Evolutionary conservation across 2,888 invertebrate species (phyloP), one percentile per base, ranked within the genome.

Genomic region (Hirtodrosophila duncani): DNA sequence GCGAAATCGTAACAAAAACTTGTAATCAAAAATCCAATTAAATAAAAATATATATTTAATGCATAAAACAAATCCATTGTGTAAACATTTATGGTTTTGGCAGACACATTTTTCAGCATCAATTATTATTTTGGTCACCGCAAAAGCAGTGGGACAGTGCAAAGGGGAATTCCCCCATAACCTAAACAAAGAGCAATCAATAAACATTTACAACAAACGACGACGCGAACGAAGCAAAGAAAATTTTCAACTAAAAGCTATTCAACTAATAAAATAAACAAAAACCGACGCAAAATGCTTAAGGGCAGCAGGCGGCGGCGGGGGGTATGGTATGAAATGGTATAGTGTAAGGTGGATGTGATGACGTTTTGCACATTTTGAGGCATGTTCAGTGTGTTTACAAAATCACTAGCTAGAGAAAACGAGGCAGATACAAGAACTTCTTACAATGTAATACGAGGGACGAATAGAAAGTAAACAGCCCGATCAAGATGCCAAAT

Each of bases 241-340:
- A 36, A 53, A 52, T 39, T 46, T 59, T 52, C 60, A 60, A 58
- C 77, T 63, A 58, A 70, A 55, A 70, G 67, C 63, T 63, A 70
- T 53, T 62, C 68, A 71, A 58, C 55, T 71, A 67, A 63, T 70
- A 71, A 77, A 71, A 67, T 71, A 70, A 77, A 77, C 67, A 70
- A 70, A 71, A 66, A 13, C 21, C 23, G 9, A 38, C 11, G 27
- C 38, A 17, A 17, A 9, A 34, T 11, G n/a, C n/a, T n/a, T n/a
- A 13, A 17, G 11, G 16, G 4, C 6, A 30, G 4, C 38, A 9
- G 23, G 11, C 2, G 18, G 11, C 9, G 20, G 10, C 13, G 3
- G 14, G 21, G 34, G 13, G 8, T 6, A 20, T 11, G 11, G 20
- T n/a, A n/a, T n/a, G n/a, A n/a, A n/a, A n/a, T n/a, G n/a, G n/a